Percentiles rank a stretch among this genome's conserved stretches.
phyloP scores from a whole-genome alignment of 2,888 invertebrate species.

The Caprella mutica region DNA sequence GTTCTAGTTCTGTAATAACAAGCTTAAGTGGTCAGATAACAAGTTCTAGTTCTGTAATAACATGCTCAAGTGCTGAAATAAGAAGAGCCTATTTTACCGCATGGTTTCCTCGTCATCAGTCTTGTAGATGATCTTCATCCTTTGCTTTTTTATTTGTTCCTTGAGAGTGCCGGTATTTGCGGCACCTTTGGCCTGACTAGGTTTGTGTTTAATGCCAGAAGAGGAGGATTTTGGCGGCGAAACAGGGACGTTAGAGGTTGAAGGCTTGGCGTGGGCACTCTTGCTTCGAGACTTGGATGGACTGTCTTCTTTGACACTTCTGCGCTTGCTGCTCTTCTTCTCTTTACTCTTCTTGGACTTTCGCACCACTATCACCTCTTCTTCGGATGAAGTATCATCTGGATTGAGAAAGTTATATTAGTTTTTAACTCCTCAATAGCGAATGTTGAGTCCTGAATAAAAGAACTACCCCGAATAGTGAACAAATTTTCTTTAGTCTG shows the following conservation, averaged over 20 bases:
- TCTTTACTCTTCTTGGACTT: constrained; percentile 6
- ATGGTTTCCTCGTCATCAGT: constrained; percentile 18
- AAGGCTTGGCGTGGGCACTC: neutral
- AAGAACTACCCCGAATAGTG: no score
- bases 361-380: neutral
- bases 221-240: neutral
- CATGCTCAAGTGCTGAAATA: no score
- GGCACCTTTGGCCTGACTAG: neutral
- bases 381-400: no score
- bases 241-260: neutral
- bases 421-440: no score
- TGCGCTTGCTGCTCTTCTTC: neutral
- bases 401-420: no score
- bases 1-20: no score
- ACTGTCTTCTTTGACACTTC: neutral
- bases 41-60: no score
- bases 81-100: no score
- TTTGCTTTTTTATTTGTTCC: constrained; percentile 32
- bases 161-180: constrained; percentile 24
- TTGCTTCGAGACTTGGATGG: neutral
- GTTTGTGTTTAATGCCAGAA: neutral
- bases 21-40: no score
- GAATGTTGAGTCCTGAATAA: no score
- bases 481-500: no score
- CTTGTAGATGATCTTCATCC: constrained; percentile 28